Conservation (phyloP, 2,113 vertebrate genomes). For the Elgaria multicarinata region DNA sequence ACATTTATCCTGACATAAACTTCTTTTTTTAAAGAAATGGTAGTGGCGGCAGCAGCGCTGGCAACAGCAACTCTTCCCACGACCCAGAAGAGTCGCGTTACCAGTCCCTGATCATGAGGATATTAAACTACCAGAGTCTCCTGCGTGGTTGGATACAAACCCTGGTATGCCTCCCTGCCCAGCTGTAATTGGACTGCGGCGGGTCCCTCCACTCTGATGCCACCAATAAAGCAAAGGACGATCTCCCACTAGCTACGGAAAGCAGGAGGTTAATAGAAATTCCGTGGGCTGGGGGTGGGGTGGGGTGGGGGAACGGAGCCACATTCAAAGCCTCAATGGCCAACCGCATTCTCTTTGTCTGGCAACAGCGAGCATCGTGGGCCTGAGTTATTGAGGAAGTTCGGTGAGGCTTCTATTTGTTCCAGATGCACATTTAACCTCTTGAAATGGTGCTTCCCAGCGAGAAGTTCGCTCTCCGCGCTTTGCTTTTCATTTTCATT, state of each 20-base stretch:
- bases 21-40: neutral
- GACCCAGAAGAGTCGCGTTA: no score
- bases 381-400: constrained; percentile 72
- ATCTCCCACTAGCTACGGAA: constrained; percentile 42
- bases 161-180: neutral
- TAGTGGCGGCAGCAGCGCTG: no score
- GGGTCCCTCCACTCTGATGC: neutral
- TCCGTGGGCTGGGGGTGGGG: constrained; percentile 55
- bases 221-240: neutral
- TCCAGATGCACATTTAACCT: constrained; percentile 75
- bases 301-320: constrained; percentile 41
- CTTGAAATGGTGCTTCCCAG: constrained; percentile 45
- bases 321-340: constrained; percentile 60
- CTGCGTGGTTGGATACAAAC: neutral
- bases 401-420: constrained; percentile 64
- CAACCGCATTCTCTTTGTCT: constrained; percentile 70
- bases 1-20: neutral
- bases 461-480: constrained; percentile 26
- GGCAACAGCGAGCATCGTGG: constrained; percentile 60
- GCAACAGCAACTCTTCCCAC: neutral
- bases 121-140: neutral
- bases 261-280: constrained; percentile 73
- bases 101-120: neutral
- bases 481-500: constrained; percentile 41
- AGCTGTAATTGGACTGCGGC: no score